Percentiles rank a stretch among this genome's conserved stretches.
Evolutionary conservation across 2,888 invertebrate genomes (phyloP).

Genomic region (Deilephila elpenor): DNA sequence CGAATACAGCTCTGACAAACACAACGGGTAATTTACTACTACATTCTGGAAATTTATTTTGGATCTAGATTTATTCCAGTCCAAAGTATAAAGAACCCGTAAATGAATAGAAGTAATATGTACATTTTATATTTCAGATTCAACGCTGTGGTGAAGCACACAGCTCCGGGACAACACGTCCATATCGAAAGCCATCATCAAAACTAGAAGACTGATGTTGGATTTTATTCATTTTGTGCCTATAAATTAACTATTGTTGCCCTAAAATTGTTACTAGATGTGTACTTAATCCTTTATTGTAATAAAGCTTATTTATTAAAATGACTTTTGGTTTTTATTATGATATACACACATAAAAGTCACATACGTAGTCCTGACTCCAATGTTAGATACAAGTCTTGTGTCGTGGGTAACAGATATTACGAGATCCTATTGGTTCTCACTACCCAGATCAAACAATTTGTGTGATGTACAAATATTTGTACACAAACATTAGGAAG

Average conservation of each 20-base stretch:
- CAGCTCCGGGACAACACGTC: constrained; percentile 74
- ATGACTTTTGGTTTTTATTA: constrained; percentile 34
- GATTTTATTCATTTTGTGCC: constrained; percentile 33
- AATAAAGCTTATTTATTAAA: constrained; percentile 51
- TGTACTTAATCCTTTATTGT: constrained; percentile 57
- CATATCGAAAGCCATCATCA: constrained; percentile 72
- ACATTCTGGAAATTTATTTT: no score
- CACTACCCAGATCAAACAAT: no score
- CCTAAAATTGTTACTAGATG: constrained; percentile 73
- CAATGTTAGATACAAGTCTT: no score
- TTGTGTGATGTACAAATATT: no score
- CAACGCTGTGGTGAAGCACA: constrained; percentile 85
- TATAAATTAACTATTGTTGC: constrained; percentile 40
- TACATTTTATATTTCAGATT: constrained; percentile 70
- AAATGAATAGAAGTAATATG: background rate
- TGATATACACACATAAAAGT: no score
- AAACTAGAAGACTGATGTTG: constrained; percentile 54
- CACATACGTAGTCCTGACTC: no score
- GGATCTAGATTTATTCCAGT: background rate
- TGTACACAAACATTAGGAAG: no score
- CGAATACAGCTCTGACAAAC: constrained; percentile 85
- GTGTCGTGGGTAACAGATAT: no score
- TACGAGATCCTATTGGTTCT: no score
- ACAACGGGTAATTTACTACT: constrained; percentile 72
- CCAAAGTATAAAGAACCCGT: background rate